Evolutionary conservation across 2,888 invertebrate species (phyloP).

Genomic region (Lochmaea crataegi): DNA sequence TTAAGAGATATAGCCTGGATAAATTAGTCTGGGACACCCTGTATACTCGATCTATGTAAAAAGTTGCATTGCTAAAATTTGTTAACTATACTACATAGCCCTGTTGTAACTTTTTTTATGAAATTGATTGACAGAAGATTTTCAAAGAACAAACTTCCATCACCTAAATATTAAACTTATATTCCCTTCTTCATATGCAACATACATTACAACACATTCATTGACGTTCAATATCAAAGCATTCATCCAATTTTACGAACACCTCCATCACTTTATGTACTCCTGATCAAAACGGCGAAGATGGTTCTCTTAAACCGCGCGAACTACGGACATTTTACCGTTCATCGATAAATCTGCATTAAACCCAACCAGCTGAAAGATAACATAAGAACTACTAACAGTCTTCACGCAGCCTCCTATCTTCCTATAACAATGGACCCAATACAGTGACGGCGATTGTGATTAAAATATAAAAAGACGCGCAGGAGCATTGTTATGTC

Average conservation of each 20-base stretch:
- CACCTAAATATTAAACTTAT: neutral
- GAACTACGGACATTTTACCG: slow-evolving; percentile 54
- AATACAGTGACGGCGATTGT: slow-evolving; percentile 22
- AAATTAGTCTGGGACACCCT: no score
- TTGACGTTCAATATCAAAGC: neutral
- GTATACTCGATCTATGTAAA: no score
- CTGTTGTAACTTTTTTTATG: no score
- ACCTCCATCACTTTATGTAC: slow-evolving; percentile 52
- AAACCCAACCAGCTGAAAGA: neutral
- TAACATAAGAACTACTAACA: neutral
- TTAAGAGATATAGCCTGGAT: no score
- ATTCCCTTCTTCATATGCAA: slow-evolving; percentile 24
- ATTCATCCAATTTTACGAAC: neutral
- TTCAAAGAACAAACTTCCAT: no score
- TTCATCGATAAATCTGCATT: slow-evolving; percentile 36
- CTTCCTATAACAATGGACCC: slow-evolving; percentile 47
- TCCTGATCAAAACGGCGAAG: slow-evolving; percentile 62
- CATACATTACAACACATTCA: slow-evolving; percentile 22
- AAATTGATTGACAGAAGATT: no score
- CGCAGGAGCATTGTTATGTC: no score
- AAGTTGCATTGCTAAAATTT: no score
- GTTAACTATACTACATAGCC: no score
- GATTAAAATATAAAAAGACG: neutral
- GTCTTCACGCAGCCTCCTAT: slow-evolving; percentile 53
- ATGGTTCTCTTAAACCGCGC: slow-evolving; percentile 64